These are phyloP conservation scores for Drosophila triauraria DNA, from an alignment of 1,140 invertebrate species.

Conservation along the genomic window DNA sequence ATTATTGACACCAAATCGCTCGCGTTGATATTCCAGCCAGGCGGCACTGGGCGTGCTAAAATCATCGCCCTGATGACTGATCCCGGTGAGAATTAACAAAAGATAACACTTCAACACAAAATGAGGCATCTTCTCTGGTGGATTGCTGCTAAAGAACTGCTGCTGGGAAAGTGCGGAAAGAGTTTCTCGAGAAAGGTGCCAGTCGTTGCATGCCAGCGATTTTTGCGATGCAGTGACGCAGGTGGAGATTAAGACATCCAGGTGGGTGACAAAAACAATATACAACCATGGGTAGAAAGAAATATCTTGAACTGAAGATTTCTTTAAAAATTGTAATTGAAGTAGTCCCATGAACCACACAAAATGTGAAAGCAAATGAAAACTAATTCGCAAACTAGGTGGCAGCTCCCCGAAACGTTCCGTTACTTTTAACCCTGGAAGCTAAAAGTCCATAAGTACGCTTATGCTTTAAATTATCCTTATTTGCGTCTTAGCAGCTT, in stretches of 20 bases:
- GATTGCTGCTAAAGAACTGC: constrained; percentile 33
- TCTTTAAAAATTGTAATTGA: too few species aligned
- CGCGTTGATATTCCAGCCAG: constrained; percentile 76
- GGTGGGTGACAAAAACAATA: constrained; percentile 1
- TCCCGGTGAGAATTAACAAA: constrained; percentile 24
- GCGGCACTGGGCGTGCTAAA: constrained; percentile 71
- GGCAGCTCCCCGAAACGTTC: too few species aligned
- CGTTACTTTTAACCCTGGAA: neutral
- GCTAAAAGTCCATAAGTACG: neutral
- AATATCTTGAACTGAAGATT: too few species aligned
- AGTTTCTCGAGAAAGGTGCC: constrained; percentile 47
- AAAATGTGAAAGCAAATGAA: too few species aligned
- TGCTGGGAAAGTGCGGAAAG: constrained; percentile 26
- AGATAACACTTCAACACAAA: constrained; percentile 31
- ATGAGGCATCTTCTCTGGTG: constrained; percentile 42
- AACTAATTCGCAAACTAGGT: too few species aligned
- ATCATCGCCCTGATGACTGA: constrained; percentile 32
- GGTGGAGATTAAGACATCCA: neutral
- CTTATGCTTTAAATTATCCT: neutral
- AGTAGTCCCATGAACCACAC: too few species aligned
- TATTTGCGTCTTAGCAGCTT: neutral
- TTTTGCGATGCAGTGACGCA: constrained; percentile 2
- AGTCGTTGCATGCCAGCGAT: constrained; percentile 55
- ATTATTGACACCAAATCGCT: constrained; percentile 61
- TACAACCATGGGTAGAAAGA: neutral